Conservation (phyloP, 2,113 vertebrate species). For the Gopherus evgoodei region DNA sequence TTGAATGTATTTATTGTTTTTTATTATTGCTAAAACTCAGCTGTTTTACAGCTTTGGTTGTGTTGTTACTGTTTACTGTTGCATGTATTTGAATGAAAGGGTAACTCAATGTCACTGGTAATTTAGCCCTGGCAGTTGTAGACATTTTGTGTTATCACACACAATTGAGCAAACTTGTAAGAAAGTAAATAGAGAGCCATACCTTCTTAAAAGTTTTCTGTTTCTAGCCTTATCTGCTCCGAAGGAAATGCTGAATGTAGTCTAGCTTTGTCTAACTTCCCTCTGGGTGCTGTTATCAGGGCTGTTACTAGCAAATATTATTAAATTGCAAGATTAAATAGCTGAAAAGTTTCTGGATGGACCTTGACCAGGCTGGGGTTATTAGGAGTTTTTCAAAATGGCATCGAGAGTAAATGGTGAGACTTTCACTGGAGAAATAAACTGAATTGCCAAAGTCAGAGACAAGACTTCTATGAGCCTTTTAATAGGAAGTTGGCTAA, state of each 20-base stretch:
- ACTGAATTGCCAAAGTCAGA: background rate
- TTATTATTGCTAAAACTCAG: background rate
- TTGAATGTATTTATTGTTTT: background rate
- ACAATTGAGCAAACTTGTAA: background rate
- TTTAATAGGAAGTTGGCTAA: background rate
- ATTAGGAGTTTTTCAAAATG: no score
- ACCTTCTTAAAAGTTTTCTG: background rate
- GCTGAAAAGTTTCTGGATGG: background rate
- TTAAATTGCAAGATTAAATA: background rate
- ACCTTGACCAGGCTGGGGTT: background rate
- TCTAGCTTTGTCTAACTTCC: background rate
- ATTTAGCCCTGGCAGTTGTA: background rate
- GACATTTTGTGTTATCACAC: background rate
- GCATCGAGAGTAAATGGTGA: background rate
- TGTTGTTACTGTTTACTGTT: background rate
- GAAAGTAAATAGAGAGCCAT: accelerated
- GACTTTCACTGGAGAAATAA: background rate
- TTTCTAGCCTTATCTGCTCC: background rate
- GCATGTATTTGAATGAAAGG: background rate
- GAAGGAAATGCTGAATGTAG: background rate
- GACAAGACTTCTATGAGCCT: background rate
- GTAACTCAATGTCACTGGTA: background rate
- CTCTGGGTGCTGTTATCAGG: background rate
- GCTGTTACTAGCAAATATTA: background rate
- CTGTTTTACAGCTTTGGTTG: background rate